Conservation (phyloP, 2,113 vertebrate genomes). For the Chionomys nivalis region DNA sequence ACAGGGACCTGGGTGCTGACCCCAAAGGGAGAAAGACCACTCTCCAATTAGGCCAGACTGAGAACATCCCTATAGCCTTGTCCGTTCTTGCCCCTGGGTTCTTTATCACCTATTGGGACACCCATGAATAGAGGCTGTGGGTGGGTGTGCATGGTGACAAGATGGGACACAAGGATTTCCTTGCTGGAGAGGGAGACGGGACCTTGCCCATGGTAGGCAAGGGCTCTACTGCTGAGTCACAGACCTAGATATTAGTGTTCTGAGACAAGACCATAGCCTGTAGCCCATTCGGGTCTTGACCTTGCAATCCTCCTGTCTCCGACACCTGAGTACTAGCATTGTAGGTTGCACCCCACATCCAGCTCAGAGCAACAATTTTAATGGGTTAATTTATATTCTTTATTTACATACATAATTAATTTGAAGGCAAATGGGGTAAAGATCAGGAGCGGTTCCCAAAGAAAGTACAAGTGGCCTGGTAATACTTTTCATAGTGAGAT, state of each 20-base stretch:
- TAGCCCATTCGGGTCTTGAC: background rate
- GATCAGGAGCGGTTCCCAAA: background rate
- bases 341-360: background rate
- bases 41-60: background rate
- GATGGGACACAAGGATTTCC: background rate
- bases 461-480: background rate
- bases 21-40: background rate
- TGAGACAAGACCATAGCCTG: background rate
- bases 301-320: background rate
- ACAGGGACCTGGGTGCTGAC: background rate
- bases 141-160: background rate
- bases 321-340: background rate
- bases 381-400: background rate
- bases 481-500: background rate
- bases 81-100: background rate
- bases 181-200: background rate
- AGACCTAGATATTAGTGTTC: background rate
- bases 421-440: background rate
- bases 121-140: background rate
- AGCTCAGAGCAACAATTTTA: background rate
- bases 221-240: background rate
- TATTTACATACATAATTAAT: background rate
- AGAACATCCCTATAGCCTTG: rapidly evolving
- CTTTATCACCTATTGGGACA: rapidly evolving
- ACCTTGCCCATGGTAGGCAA: background rate